Conservation (phyloP, 2,797 vertebrate species). For the Mus caroli region DNA sequence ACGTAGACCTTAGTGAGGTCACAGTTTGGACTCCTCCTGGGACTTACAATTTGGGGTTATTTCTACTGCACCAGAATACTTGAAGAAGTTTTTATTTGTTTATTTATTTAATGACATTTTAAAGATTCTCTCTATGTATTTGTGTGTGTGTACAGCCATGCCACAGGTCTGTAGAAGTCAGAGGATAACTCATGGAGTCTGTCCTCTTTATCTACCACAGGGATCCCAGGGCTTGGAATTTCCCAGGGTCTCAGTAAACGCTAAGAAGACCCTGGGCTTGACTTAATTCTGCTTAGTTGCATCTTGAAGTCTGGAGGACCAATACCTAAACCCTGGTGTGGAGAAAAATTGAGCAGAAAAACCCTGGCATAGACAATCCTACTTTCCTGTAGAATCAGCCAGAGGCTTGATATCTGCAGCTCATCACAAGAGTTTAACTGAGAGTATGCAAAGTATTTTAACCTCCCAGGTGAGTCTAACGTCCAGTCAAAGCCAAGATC, state of each 20-base stretch:
- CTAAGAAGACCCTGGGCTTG: neutral
- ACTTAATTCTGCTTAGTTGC: neutral
- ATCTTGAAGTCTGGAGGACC: neutral
- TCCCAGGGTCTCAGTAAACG: neutral
- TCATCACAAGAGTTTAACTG: neutral
- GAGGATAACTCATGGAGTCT: neutral
- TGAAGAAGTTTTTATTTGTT: neutral
- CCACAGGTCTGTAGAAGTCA: neutral
- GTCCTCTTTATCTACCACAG: neutral
- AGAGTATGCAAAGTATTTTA: neutral
- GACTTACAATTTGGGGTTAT: neutral
- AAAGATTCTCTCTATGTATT: neutral
- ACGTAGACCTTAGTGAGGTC: neutral
- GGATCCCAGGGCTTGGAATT: neutral
- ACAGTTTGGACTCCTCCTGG: neutral
- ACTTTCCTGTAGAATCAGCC: neutral
- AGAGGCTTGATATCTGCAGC: neutral
- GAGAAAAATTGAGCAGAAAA: neutral
- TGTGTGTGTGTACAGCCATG: neutral
- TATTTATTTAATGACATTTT: neutral
- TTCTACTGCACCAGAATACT: neutral
- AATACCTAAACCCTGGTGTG: neutral
- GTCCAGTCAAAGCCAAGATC: neutral
- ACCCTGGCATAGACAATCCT: neutral
- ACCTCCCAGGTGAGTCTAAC: neutral